These are phyloP conservation scores for Apeira syringaria DNA, from an alignment of 2,888 invertebrate species.

Conservation along the genomic window DNA sequence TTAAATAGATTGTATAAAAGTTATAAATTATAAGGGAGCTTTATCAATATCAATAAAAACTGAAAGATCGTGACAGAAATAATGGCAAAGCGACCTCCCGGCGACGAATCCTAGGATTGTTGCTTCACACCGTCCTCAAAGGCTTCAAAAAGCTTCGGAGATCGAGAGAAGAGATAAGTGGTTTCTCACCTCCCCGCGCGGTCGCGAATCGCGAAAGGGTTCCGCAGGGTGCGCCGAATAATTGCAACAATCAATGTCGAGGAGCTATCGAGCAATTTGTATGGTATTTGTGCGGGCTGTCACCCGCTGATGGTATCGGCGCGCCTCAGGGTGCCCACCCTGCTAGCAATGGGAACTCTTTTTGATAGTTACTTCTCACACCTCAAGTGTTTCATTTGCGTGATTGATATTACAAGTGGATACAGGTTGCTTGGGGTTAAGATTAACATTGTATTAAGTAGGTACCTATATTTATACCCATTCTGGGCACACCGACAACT, in stretches of 20 bases:
- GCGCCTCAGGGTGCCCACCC: slow-evolving; percentile 68
- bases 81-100: slow-evolving; percentile 67
- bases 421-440: slow-evolving; percentile 10
- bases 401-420: slow-evolving; percentile 32
- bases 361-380: slow-evolving; percentile 72
- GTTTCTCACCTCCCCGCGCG: slow-evolving; percentile 80
- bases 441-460: too few species aligned
- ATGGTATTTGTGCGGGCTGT: slow-evolving; percentile 83
- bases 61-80: slow-evolving; percentile 66
- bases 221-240: slow-evolving; percentile 78
- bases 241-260: slow-evolving; percentile 82
- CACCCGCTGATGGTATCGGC: slow-evolving; percentile 78
- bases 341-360: slow-evolving; percentile 62
- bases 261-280: slow-evolving; percentile 81
- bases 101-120: slow-evolving; percentile 51
- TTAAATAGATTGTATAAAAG: slow-evolving; percentile 50
- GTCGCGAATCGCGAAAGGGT: slow-evolving; percentile 74
- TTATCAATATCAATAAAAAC: slow-evolving; percentile 59
- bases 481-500: too few species aligned
- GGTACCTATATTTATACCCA: too few species aligned
- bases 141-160: slow-evolving; percentile 58
- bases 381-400: slow-evolving; percentile 54
- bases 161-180: slow-evolving; percentile 73
- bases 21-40: slow-evolving; percentile 53
- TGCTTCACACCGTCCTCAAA: slow-evolving; percentile 76